phyloP scores from a whole-genome alignment of 2,888 invertebrate species.

The Eumacrocentrus americanus region DNA sequence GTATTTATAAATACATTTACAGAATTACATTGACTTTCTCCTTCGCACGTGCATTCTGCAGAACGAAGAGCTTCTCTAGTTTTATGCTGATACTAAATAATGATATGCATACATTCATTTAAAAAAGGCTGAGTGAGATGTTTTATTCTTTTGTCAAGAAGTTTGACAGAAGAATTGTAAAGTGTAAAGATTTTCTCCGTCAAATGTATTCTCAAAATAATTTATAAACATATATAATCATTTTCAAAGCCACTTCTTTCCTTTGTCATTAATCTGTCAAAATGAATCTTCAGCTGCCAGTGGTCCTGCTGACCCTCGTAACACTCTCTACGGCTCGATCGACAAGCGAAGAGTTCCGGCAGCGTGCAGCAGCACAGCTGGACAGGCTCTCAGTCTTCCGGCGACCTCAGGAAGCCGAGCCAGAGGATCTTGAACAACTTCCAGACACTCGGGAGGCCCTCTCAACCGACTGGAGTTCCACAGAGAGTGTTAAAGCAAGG shows the following conservation, averaged over 20 bases:
- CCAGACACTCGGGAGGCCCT: constrained; percentile 10
- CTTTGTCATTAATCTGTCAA: not conserved
- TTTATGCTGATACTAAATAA: too few species aligned
- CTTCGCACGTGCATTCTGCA: too few species aligned
- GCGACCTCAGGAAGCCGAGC: constrained; percentile 27
- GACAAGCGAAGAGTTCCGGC: constrained; percentile 36
- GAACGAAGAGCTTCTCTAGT: too few species aligned
- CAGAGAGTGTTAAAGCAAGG: constrained; percentile 13
- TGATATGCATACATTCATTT: not conserved
- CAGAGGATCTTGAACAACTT: constrained; percentile 12
- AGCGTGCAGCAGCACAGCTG: constrained; percentile 49
- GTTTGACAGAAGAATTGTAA: not conserved
- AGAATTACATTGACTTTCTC: not conserved
- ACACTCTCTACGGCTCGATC: constrained; percentile 38
- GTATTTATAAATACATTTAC: not conserved
- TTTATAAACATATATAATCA: not conserved
- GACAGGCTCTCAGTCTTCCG: constrained; percentile 51
- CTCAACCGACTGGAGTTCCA: constrained; percentile 13
- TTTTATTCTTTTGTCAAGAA: not conserved
- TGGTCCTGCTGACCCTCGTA: constrained; percentile 39
- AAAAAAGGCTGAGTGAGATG: not conserved
- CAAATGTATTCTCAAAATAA: not conserved
- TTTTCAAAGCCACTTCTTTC: not conserved
- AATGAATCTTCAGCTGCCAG: constrained; percentile 40
- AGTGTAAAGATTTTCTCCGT: not conserved